Evolutionary conservation across 92 coral and sea anemone genomes (phyloP).

Genomic region (Virgularia gustaviana): DNA sequence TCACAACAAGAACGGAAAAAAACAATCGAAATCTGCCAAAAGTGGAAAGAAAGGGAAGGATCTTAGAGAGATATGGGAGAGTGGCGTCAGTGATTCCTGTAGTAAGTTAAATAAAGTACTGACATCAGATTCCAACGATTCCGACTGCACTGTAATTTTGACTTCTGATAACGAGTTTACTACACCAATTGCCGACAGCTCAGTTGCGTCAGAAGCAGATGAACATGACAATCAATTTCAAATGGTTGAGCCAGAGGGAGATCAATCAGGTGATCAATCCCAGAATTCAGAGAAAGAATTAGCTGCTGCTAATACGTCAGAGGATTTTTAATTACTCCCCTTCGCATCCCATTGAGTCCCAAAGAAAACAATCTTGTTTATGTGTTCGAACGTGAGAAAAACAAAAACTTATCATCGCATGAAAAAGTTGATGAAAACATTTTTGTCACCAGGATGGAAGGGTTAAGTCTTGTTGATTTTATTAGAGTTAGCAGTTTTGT

Average conservation of each 20-base stretch:
- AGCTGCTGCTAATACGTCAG: background rate
- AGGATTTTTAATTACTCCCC: slow-evolving; percentile 35
- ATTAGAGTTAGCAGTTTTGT: slow-evolving; percentile 30
- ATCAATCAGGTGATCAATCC: background rate
- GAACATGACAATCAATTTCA: background rate
- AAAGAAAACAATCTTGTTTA: slow-evolving; percentile 16
- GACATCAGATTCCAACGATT: background rate
- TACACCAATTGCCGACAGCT: background rate
- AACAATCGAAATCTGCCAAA: background rate
- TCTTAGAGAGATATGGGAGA: background rate
- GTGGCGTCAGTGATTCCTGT: slow-evolving; percentile 13
- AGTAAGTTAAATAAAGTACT: too few relatives aligned
- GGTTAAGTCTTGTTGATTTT: slow-evolving; percentile 42
- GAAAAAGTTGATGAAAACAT: slow-evolving; percentile 15
- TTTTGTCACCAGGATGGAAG: slow-evolving; percentile 48
- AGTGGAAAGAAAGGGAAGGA: background rate
- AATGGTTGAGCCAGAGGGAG: background rate
- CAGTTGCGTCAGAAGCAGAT: slow-evolving; percentile 14
- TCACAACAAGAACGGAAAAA: slow-evolving; percentile 26
- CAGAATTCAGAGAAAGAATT: background rate
- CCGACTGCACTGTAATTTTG: background rate
- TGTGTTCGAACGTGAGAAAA: slow-evolving; percentile 22
- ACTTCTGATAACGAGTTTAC: slow-evolving; percentile 3
- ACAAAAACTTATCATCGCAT: slow-evolving; percentile 40
- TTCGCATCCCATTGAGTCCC: slow-evolving; percentile 40